Evolutionary conservation across 2,888 invertebrate genomes (phyloP), one percentile per base, ranked within the genome.

Genomic region (Phorcus lineatus): DNA sequence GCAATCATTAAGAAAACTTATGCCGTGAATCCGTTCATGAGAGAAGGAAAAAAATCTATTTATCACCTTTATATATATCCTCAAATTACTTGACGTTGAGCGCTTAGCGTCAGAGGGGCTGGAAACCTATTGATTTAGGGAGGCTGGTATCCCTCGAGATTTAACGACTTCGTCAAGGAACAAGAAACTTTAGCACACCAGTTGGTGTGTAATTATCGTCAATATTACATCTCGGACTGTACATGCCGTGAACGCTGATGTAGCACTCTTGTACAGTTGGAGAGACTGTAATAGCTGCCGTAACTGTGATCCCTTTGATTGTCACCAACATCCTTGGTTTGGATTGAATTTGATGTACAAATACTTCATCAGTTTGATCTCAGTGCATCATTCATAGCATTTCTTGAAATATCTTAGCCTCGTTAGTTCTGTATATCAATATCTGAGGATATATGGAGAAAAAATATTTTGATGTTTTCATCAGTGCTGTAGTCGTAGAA

Each of bases 101-200:
- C 24, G 28, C 28, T 28, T 16, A 62, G 62, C 62, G 62, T 62
- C 62, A 28, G 16, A 28, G 28, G 62, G 62, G 17, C 62, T 62
- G 28, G 19, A 28, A 28, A 28, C 24, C 13, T 62, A 62, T 62
- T 62, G 62, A 62, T 62, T 28, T 11, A 16, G 28, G 24, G 28
- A 2, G 62, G 16, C 24, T 28, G 62, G 28, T 28, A 24, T 62
- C 62, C 62, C 62, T 62, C 28, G 62, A 62, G 62, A 62, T 13
- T 28, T 62, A 62, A 62, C 62, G 62, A 62, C 62, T 62, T 28
- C 62, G 62, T 62, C 62, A 62, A 62, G 28, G 28, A 62, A 62
- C 62, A 28, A 28, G 62, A 62, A 62, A 62, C 24, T 62, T 28
- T 9, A 24, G 28, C 28, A 17, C 13, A 24, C 24, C 28, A 24